Base-by-base conservation (phyloP, 2,113 vertebrate genomes). In the Vulpes vulpes region DNA sequence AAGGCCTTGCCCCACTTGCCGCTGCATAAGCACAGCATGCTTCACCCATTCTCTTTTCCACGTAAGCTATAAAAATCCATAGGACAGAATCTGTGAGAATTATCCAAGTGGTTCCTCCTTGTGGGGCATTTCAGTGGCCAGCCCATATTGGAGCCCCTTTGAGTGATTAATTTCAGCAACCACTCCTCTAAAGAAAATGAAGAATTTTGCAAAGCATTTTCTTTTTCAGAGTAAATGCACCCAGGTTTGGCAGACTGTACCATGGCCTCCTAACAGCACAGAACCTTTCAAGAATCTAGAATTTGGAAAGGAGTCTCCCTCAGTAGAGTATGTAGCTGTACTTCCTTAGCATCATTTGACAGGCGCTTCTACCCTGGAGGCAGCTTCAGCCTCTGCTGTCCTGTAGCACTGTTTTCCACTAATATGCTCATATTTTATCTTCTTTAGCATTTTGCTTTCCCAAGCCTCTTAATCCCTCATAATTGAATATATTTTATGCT, bases 401-500 rank as follows among this genome's bases (percentile, higher is more conserved):
- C 62, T 69, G 51, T 55, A 71, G 81, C 82, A 38, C 83, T 53
- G 81, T 89, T 97, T 97, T 78, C 78, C 32, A 91, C 90, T 97
- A 74, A 95, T 83, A 74, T 32, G 51, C 73, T 97, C 96, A 65
- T 91, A 96, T 96, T 96, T 98, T 94, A 93, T 96, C 92, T 97
- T 88, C 92, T 96, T 95, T 96, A 94, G 95, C 91, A 91, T 95
- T 97, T 96, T 97, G 91, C 95, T 96, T 98, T 95, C 85, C 90
- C 97, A 91, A 97, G 94, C 71, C 84, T 96, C 97, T 96, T 97
- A 97, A 97, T 97, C 94, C 97, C 90, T 98, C 97, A 98, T 98
- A 97, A 98, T 96, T 98, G 97, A 98, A 98, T 96, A 96, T 98
- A 97, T 97, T 97, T 98, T 97, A 98, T 98, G 97, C 97, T 98